Percentiles rank a stretch among this genome's conserved stretches.
These are phyloP conservation scores for Poecilia picta DNA, from an alignment of 2,797 vertebrate genomes.

Conservation along the genomic window DNA sequence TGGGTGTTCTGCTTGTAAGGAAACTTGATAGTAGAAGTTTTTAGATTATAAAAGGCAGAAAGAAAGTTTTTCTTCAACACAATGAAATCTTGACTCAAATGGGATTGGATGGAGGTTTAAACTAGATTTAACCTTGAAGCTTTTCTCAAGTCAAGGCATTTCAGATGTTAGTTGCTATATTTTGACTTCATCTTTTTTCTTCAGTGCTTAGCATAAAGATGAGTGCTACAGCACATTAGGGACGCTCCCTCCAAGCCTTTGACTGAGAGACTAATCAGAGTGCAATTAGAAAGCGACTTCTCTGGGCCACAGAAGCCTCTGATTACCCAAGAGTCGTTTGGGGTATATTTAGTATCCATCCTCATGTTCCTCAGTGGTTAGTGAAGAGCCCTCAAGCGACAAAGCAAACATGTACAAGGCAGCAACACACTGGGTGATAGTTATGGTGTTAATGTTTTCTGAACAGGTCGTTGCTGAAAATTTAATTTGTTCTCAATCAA, in stretches of 20 bases:
- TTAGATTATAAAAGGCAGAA: conserved; percentile 57
- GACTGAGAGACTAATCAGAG: conserved; percentile 77
- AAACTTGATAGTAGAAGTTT: conserved; percentile 43
- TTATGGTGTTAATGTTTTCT: conserved; percentile 12
- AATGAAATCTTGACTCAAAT: neutral
- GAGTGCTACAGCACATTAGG: conserved; percentile 67
- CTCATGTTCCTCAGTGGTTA: conserved; percentile 60
- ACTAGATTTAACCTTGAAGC: neutral
- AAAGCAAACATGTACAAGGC: conserved; percentile 45
- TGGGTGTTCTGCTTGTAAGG: conserved; percentile 70
- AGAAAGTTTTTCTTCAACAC: conserved; percentile 19
- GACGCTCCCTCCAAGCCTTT: conserved; percentile 64
- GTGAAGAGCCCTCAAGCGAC: conserved; percentile 58
- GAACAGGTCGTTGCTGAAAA: no score
- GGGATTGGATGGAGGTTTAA: neutral
- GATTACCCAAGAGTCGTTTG: conserved; percentile 84
- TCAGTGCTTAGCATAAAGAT: conserved; percentile 44
- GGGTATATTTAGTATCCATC: conserved; percentile 81
- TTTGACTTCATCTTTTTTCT: conserved; percentile 48
- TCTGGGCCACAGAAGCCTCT: conserved; percentile 77
- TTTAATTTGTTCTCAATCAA: no score
- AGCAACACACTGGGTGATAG: conserved; percentile 24
- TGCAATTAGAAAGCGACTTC: conserved; percentile 82
- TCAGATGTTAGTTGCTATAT: conserved; percentile 25
- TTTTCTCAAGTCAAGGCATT: neutral